Conservation (phyloP, 2,113 vertebrate genomes). For the Crotalus tigris region DNA sequence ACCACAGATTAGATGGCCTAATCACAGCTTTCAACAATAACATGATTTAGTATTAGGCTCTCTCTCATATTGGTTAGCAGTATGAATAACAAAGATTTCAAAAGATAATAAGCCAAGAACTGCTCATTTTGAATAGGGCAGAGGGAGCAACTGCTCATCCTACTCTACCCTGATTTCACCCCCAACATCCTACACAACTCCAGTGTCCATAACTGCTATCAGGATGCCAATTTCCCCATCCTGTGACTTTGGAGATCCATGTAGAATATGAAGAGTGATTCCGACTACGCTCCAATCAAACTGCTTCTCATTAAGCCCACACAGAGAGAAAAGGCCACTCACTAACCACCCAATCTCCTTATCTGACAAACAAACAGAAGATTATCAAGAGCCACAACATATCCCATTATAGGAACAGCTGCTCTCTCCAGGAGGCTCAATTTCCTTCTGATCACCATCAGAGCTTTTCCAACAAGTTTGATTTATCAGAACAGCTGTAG, state of each 20-base stretch:
- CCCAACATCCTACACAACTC: neutral
- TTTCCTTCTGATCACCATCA: neutral
- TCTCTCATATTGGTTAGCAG: neutral
- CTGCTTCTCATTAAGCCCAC: neutral
- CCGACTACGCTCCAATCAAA: neutral
- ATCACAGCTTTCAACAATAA: neutral
- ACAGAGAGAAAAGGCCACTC: neutral
- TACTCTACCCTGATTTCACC: neutral
- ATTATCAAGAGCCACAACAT: neutral
- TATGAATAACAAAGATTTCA: neutral
- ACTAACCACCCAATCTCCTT: neutral
- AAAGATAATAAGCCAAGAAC: neutral
- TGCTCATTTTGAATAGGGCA: neutral
- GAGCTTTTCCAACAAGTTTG: conserved; percentile 35
- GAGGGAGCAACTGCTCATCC: neutral
- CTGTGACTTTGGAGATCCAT: neutral
- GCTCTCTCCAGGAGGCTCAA: conserved; percentile 4
- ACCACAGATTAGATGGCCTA: rapidly evolving
- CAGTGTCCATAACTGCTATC: neutral
- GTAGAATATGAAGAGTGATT: neutral
- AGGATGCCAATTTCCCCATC: rapidly evolving
- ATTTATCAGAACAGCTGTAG: conserved; percentile 47
- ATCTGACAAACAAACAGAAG: neutral
- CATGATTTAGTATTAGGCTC: neutral
- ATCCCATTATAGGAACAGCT: conserved; percentile 28